phyloP scores from a whole-genome alignment of 1,140 invertebrate genomes.

The Mesaphorura yosii region DNA sequence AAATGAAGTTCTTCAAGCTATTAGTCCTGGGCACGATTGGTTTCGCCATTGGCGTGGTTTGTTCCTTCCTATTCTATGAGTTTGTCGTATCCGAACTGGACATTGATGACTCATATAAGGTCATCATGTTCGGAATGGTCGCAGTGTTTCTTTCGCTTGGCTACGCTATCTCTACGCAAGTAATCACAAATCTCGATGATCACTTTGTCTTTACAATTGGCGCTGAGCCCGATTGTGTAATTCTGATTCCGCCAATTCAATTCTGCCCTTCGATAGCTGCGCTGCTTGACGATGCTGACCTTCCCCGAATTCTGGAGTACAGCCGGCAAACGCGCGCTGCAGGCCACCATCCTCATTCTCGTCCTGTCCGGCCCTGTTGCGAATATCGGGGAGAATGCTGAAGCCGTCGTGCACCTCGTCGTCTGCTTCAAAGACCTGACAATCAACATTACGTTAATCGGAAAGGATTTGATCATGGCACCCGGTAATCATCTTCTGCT shows the following conservation, averaged over 20 bases:
- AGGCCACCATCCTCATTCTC: slow-evolving; percentile 21
- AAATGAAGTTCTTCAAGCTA: not conserved
- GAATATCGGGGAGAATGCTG: slow-evolving; percentile 26
- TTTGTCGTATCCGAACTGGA: slow-evolving; percentile 20
- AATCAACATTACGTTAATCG: slow-evolving; percentile 12
- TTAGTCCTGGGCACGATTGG: slow-evolving; percentile 7
- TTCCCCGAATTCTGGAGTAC: slow-evolving; percentile 22
- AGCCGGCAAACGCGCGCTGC: slow-evolving; percentile 14
- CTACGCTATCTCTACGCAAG: slow-evolving; percentile 9
- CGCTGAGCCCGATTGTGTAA: not conserved
- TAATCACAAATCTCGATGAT: too few relatives aligned
- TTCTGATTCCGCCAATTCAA: not conserved
- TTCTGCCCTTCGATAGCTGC: slow-evolving; percentile 12
- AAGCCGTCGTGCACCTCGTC: slow-evolving; percentile 20
- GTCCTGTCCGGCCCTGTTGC: slow-evolving; percentile 23
- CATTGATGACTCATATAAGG: slow-evolving; percentile 9
- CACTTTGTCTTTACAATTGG: not conserved
- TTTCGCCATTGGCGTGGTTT: slow-evolving; percentile 11
- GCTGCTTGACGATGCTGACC: slow-evolving; percentile 19
- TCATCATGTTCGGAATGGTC: slow-evolving; percentile 4
- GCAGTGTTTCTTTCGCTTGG: slow-evolving; percentile 20
- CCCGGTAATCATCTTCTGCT: slow-evolving; percentile 23
- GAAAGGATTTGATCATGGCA: slow-evolving; percentile 22
- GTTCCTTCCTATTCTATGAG: slow-evolving; percentile 14
- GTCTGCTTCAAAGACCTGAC: slow-evolving; percentile 22